These are phyloP conservation scores for Oeneis ivallda DNA, from an alignment of 2,888 invertebrate species.

Conservation along the genomic window DNA sequence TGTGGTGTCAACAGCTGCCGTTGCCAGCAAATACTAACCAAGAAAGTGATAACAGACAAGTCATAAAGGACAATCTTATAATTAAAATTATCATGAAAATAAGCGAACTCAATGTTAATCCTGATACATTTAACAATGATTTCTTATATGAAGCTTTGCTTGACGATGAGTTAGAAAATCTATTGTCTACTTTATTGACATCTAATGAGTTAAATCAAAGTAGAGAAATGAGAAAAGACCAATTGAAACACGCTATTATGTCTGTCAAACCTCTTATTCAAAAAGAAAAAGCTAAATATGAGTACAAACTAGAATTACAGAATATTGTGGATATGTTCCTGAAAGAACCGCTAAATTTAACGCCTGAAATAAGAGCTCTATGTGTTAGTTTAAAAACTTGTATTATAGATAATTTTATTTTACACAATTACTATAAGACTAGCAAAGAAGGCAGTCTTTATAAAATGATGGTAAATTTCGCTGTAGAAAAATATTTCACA, in stretches of 20 bases:
- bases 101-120: constrained; percentile 55
- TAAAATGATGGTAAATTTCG: constrained; percentile 50
- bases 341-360: constrained; percentile 38
- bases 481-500: constrained; percentile 45
- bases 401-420: constrained; percentile 57
- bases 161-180: constrained; percentile 52
- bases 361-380: constrained; percentile 3
- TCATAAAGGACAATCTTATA: constrained; percentile 48
- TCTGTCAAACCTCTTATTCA: constrained; percentile 51
- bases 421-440: constrained; percentile 49
- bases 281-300: constrained; percentile 50
- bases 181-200: constrained; percentile 47
- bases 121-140: constrained; percentile 52
- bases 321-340: constrained; percentile 49
- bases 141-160: constrained; percentile 50
- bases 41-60: constrained; percentile 42
- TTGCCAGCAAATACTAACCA: constrained; percentile 42
- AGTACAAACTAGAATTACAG: constrained; percentile 55
- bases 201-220: constrained; percentile 44
- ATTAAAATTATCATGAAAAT: constrained; percentile 60
- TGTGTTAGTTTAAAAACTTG: constrained; percentile 42
- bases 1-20: constrained; percentile 59
- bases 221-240: constrained; percentile 46
- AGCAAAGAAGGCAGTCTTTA: constrained; percentile 50
- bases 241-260: constrained; percentile 50